Percentiles rank a stretch among this genome's conserved stretches.
These are phyloP conservation scores for Varanus komodoensis DNA, from an alignment of 2,113 vertebrate species.

Conservation along the genomic window DNA sequence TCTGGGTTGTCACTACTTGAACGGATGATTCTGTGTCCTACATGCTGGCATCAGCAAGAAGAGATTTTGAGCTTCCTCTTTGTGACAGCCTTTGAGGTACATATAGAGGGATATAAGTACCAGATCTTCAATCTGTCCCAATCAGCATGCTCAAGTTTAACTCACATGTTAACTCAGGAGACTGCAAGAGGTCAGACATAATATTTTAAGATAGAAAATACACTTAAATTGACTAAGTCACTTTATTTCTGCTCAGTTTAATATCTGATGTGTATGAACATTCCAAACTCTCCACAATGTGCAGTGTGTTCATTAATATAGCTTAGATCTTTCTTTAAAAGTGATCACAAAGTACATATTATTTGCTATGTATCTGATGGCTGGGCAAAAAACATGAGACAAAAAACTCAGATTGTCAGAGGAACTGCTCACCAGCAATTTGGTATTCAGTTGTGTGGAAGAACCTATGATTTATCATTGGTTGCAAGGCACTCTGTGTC, in stretches of 20 bases:
- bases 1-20: too few species aligned
- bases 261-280: not conserved
- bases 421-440: not conserved
- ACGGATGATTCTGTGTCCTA: too few species aligned
- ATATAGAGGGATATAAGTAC: too few species aligned
- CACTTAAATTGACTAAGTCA: not conserved
- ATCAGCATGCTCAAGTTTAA: not conserved
- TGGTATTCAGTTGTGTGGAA: not conserved
- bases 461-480: not conserved
- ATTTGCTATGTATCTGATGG: not conserved
- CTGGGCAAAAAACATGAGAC: too few species aligned
- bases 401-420: not conserved
- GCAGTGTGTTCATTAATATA: not conserved
- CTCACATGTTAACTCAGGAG: too few species aligned
- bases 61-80: too few species aligned
- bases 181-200: not conserved
- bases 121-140: too few species aligned
- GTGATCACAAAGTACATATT: not conserved
- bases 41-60: too few species aligned
- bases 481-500: not conserved
- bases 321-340: not conserved
- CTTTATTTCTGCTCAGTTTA: not conserved
- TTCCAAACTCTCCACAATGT: not conserved
- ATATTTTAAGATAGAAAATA: not conserved
- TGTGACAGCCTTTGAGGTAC: too few species aligned